phyloP scores from a whole-genome alignment of 23 tunicate genomes.

The Botrylloides violaceus region DNA sequence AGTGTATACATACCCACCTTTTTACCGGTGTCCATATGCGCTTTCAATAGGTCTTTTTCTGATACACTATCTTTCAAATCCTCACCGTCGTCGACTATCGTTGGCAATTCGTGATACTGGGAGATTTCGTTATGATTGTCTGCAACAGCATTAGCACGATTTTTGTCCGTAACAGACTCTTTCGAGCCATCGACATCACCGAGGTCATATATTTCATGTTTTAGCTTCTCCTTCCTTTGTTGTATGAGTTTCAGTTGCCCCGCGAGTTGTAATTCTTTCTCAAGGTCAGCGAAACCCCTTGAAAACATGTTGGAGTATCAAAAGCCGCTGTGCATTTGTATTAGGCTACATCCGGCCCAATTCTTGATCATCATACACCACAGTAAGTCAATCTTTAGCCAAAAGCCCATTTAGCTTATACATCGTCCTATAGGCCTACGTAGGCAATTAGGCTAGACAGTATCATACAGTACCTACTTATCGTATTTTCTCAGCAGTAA shows the following conservation, averaged over 20 bases:
- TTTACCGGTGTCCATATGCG: too few relatives aligned
- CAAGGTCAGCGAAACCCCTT: conserved; percentile 42
- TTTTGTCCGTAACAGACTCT: conserved; percentile 28
- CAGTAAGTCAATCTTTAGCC: too few relatives aligned
- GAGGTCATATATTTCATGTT: conserved; percentile 22
- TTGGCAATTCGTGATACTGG: not conserved
- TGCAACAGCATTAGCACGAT: conserved; percentile 21
- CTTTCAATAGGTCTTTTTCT: not conserved
- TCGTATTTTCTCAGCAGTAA: conserved; percentile 31
- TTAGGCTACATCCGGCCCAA: too few relatives aligned
- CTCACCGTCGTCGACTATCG: not conserved
- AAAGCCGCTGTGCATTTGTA: not conserved
- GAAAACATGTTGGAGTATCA: not conserved
- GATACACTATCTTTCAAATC: not conserved
- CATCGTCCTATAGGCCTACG: too few relatives aligned
- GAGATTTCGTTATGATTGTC: not conserved
- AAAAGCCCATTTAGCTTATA: too few relatives aligned
- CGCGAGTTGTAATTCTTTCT: conserved; percentile 32
- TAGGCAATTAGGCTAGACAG: not conserved
- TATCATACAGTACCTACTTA: conserved; percentile 24
- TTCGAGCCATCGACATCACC: too few relatives aligned
- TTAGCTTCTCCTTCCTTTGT: conserved; percentile 38
- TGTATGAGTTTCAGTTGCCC: conserved; percentile 50
- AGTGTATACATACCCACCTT: too few relatives aligned
- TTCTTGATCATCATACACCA: too few relatives aligned